Evolutionary conservation across 1,140 invertebrate genomes (phyloP), one percentile per base, ranked within the genome.

Genomic region (Apis laboriosa): DNA sequence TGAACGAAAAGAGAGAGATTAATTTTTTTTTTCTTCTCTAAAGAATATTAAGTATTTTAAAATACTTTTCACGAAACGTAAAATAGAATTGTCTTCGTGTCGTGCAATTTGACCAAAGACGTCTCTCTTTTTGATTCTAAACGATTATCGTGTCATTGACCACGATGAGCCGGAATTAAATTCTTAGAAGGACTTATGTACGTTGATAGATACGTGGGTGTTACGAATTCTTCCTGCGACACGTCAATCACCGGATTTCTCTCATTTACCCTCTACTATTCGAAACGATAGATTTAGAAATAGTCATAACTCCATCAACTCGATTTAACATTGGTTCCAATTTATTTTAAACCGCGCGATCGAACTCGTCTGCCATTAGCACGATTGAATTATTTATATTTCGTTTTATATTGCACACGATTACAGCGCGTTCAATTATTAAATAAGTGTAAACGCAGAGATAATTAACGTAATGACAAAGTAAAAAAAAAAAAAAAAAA

Each of bases 121-220:
- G 9, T 53, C 11, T 34, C 17, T 73, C 9, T 28, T 61, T 63
- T 53, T 12, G 17, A 11, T 55, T 1, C 5, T 12, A 19, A 19
- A 19, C 43, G 55, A 21, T 71, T 55, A 49, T n/a, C 19, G 49
- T 1, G 24, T 73, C 49, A 49, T 63, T 63, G 77, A 72, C 63
- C 77, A 72, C 56, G 68, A 78, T 71, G 55, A 72, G 49, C 51
- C 21, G 68, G 68, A 79, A 79, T 79, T 71, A 71, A 79, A 79
- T 73, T 72, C 49, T 63, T 34, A 49, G 67, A 78, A 64, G 51
- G 24, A 43, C 24, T 11, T 28, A 28, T 11, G 1, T 13, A 15
- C 28, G 28, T 67, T 66, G 51, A 21, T 17, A 13, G 4, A 55
- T 7, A 24, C 67, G 55, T 61, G 67, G 66, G 43, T 51, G 55